Evolutionary conservation across 2,888 invertebrate species (phyloP).

Genomic region (Melanargia galathea): DNA sequence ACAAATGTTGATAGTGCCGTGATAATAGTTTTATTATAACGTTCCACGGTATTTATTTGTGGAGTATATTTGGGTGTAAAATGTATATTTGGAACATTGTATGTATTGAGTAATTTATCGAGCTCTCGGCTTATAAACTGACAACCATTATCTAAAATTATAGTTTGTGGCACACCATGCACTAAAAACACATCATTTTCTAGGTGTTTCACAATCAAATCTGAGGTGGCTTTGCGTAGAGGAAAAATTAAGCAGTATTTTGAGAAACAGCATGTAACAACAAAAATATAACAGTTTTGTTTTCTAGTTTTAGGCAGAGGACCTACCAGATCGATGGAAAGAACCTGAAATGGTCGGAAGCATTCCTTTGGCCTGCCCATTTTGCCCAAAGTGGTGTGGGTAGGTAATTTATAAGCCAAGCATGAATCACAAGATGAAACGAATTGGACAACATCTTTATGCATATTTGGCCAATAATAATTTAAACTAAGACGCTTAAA

Average conservation of each 20-base stretch:
- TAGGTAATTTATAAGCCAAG: constrained; percentile 36
- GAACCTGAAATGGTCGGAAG: constrained; percentile 26
- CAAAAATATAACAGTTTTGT: constrained; percentile 30
- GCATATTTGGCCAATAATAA: constrained; percentile 34
- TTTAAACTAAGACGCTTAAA: constrained; percentile 34
- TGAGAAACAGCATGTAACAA: constrained; percentile 38
- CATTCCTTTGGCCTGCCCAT: too few relatives aligned
- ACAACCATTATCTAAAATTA: constrained; percentile 31
- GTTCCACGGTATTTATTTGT: too few relatives aligned
- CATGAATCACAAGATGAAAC: constrained; percentile 26
- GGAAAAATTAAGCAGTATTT: constrained; percentile 37
- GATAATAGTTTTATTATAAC: constrained; percentile 41
- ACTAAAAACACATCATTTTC: constrained; percentile 37
- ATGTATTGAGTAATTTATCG: constrained; percentile 24
- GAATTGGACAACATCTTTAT: constrained; percentile 24
- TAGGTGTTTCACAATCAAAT: too few relatives aligned
- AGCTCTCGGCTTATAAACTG: constrained; percentile 35
- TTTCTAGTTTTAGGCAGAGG: constrained; percentile 34
- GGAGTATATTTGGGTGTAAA: too few relatives aligned
- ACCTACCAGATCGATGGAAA: constrained; percentile 32
- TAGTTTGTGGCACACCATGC: constrained; percentile 35
- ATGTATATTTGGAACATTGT: constrained; percentile 37
- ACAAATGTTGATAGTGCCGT: constrained; percentile 36
- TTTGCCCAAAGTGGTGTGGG: too few relatives aligned
- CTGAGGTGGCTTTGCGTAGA: constrained; percentile 24